phyloP scores from a whole-genome alignment of 2,888 invertebrate genomes.

The Pteria penguin region DNA sequence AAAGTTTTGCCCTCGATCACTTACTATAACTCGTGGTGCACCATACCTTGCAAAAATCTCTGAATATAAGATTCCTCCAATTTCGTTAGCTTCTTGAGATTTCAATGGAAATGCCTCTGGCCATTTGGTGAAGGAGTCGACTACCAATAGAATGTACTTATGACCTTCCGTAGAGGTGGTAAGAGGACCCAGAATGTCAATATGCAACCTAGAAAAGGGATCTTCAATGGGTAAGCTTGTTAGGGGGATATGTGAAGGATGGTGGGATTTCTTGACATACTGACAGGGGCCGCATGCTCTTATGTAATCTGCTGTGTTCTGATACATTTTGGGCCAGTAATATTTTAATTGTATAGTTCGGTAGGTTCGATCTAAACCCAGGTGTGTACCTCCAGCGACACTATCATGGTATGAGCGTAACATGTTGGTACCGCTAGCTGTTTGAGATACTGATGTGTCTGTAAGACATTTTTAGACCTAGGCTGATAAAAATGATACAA shows the following conservation, averaged over 20 bases:
- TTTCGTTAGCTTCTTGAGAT: constrained; percentile 46
- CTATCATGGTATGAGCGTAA: constrained; percentile 31
- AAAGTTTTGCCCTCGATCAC: too few species aligned
- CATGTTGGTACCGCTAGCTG: constrained; percentile 30
- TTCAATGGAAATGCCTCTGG: constrained; percentile 52
- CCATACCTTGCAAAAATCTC: constrained; percentile 56
- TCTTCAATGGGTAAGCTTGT: constrained; percentile 39
- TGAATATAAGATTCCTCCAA: constrained; percentile 45
- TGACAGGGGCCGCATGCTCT: constrained; percentile 39
- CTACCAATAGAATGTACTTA: constrained; percentile 81
- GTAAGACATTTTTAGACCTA: too few species aligned
- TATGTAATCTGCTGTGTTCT: constrained; percentile 28
- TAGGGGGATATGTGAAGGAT: constrained; percentile 36
- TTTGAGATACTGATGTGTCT: neutral
- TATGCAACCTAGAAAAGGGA: constrained; percentile 38
- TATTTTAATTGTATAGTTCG: constrained; percentile 30
- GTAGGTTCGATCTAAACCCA: constrained; percentile 26
- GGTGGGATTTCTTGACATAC: constrained; percentile 16
- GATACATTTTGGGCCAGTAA: too few species aligned
- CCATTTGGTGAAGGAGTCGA: constrained; percentile 48
- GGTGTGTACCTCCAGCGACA: constrained; percentile 20
- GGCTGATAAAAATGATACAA: too few species aligned
- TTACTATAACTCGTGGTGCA: constrained; percentile 43
- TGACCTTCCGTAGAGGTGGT: constrained; percentile 81
- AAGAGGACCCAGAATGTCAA: constrained; percentile 50